Conservation (phyloP, 2,113 vertebrate genomes). For the human (Homo sapiens) region DNA sequence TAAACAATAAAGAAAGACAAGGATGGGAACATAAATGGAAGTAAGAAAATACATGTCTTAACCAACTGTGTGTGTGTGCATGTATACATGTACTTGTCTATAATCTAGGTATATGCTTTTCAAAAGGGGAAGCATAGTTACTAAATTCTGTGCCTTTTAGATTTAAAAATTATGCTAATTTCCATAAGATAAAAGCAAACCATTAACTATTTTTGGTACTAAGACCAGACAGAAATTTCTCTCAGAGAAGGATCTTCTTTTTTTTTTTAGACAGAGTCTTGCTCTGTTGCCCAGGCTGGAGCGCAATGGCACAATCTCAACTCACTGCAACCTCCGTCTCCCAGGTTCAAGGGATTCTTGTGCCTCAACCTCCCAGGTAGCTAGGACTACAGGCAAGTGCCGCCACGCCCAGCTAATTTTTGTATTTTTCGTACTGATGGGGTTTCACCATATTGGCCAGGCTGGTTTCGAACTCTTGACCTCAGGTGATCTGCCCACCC, state of each 20-base stretch:
- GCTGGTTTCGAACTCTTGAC: too few species aligned
- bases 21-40: slow-evolving; percentile 24
- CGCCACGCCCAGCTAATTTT: too few species aligned
- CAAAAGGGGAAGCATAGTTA: neutral
- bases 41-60: neutral
- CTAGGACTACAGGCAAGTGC: too few species aligned
- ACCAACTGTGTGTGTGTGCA: neutral
- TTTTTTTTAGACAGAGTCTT: too few species aligned
- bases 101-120: slow-evolving; percentile 11
- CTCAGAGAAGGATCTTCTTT: neutral
- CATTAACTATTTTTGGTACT: neutral
- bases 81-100: neutral
- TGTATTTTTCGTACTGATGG: too few species aligned
- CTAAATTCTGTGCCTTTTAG: slow-evolving; percentile 9
- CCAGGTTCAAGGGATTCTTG: too few species aligned
- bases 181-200: neutral
- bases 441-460: too few species aligned
- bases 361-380: too few species aligned
- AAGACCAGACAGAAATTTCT: slow-evolving; percentile 32
- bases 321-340: too few species aligned
- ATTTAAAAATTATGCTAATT: slow-evolving; percentile 5
- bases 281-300: too few species aligned
- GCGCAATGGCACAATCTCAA: too few species aligned
- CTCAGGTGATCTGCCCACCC: too few species aligned
- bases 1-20: slow-evolving; percentile 44